Percentiles rank a stretch among this genome's conserved stretches.
Conservation (phyloP, 2,797 vertebrate species). For the Nannoperca obscura region DNA sequence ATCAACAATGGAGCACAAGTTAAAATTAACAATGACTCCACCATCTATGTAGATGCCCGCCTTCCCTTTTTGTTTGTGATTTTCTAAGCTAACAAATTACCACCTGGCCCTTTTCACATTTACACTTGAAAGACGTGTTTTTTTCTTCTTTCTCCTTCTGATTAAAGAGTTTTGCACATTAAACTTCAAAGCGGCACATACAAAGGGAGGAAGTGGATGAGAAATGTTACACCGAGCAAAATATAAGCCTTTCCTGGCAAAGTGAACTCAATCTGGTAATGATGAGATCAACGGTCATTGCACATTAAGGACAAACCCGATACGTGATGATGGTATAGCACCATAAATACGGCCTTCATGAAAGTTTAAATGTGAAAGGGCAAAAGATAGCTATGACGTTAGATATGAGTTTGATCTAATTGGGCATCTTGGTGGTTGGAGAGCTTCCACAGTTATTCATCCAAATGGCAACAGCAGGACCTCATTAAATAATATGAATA, state of each 20-base stretch:
- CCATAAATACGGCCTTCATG: not conserved
- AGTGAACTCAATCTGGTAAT: not conserved
- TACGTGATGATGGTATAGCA: too few species aligned
- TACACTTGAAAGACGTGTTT: constrained; percentile 61
- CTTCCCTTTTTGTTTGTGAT: constrained; percentile 27
- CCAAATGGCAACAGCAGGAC: constrained; percentile 5
- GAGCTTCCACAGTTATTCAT: constrained; percentile 16
- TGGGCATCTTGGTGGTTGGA: not conserved
- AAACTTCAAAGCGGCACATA: constrained; percentile 10
- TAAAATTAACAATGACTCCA: constrained; percentile 43
- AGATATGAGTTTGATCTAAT: constrained; percentile 6
- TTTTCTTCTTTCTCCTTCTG: not conserved
- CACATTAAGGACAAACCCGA: not conserved
- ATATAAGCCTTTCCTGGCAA: not conserved
- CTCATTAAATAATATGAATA: constrained; percentile 7
- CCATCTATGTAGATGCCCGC: constrained; percentile 10
- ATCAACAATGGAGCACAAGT: constrained; percentile 40
- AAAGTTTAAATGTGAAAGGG: not conserved
- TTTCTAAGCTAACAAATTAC: constrained; percentile 56
- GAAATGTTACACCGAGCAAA: not conserved
- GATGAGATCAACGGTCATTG: not conserved
- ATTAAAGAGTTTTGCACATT: constrained; percentile 20
- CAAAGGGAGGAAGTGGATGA: constrained; percentile 5
- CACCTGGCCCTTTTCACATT: constrained; percentile 59
- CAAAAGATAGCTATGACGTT: not conserved